These are phyloP conservation scores for Riparia riparia DNA, from an alignment of 2,113 vertebrate genomes.

Conservation along the genomic window DNA sequence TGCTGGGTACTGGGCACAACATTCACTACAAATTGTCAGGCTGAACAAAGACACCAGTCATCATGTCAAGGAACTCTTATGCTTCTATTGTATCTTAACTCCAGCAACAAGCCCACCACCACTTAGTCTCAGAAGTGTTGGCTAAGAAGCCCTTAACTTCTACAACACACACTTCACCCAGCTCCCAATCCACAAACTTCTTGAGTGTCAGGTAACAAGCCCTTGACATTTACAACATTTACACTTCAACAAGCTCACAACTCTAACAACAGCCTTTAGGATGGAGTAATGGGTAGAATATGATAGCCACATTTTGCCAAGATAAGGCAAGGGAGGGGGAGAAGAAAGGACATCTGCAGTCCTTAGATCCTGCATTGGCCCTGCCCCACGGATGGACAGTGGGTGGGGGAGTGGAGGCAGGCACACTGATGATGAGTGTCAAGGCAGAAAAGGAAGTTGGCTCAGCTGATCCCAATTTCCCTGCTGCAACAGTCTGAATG, in stretches of 20 bases:
- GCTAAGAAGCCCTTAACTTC: neutral
- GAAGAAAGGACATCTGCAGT: fast-evolving
- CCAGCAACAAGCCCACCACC: neutral
- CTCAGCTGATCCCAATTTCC: neutral
- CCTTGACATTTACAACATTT: neutral
- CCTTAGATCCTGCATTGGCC: fast-evolving
- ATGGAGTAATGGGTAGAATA: neutral
- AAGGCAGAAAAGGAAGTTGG: neutral
- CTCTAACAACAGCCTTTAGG: neutral
- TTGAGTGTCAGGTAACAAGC: neutral
- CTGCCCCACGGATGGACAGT: neutral
- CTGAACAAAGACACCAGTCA: neutral
- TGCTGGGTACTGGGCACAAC: neutral
- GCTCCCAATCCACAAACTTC: neutral
- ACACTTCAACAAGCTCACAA: neutral
- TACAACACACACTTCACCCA: neutral
- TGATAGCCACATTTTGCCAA: neutral
- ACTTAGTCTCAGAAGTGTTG: neutral
- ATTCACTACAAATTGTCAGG: neutral
- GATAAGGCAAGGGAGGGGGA: neutral
- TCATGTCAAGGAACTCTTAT: neutral
- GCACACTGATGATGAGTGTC: too few relatives aligned
- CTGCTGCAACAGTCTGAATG: neutral
- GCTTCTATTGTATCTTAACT: neutral
- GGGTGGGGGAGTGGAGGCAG: neutral